Evolutionary conservation across 1,140 invertebrate species (phyloP), one percentile per base, ranked within the genome.

Genomic region (Mercenaria mercenaria): DNA sequence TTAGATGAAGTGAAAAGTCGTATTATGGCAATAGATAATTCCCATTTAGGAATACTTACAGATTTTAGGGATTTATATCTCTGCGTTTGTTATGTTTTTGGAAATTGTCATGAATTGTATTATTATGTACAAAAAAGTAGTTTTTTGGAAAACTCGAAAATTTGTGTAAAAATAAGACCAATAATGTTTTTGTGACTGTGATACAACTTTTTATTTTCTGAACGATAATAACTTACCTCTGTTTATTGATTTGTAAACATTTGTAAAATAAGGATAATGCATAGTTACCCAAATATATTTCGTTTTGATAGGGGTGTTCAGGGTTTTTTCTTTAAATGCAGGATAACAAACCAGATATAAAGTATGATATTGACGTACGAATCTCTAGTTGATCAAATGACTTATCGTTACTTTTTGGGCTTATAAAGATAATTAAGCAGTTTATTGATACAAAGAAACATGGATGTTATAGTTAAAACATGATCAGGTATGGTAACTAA

Each of bases 171-270:
- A 72, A 41, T 41, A 72, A 72, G 67, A 72, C 67, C 67, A 72
- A 72, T 72, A 64, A 26, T 23, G 1, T 72, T 37, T 72, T 72
- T 72, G 15, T 37, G 67, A 72, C 67, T 72, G 67, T 72, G 67
- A 72, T 72, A 72, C 11, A 39, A 3, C 67, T 72, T 72, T 39
- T 72, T 72, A 64, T 64, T 72, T 72, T 37, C 37, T 72, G 39
- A 37, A 72, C 67, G 39, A 72, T 72, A 1, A 37, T 39, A 39
- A 72, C 67, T 72, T 72, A 72, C 67, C 67, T 39, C 34, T 72
- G 34, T 72, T 39, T 39, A 32, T n/a, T 13, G 56, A 10, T 23
- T 11, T 61, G 56, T 61, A 61, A 61, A 61, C 43, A 8, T 47
- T 23, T 8, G 52, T 56, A 56, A 56, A 56, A 56, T 13, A 2